A percentile compares a stretch with the other conserved stretches of the same genome.
These are phyloP conservation scores for Oreochromis grahami DNA, from an alignment of 2,797 vertebrate genomes.

Conservation along the genomic window DNA sequence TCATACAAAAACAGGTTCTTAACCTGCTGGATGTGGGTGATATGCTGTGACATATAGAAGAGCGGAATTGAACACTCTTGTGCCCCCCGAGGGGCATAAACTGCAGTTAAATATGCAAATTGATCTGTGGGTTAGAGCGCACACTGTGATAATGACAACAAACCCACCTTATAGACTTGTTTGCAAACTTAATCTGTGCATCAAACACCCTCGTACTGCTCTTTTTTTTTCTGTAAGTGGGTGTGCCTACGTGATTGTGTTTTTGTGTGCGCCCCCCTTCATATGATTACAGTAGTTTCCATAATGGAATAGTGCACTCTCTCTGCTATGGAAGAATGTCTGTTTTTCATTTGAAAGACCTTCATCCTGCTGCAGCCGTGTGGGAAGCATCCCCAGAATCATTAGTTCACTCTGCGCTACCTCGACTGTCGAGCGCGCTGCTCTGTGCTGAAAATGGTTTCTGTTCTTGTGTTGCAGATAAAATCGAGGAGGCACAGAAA, in stretches of 20 bases:
- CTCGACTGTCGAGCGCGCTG: neutral
- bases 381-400: slow-evolving; percentile 52
- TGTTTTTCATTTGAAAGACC: slow-evolving; percentile 56
- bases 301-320: slow-evolving; percentile 35
- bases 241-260: neutral
- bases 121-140: neutral
- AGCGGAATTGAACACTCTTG: neutral
- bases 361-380: slow-evolving; percentile 40
- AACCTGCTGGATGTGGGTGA: slow-evolving; percentile 37
- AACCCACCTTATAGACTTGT: neutral
- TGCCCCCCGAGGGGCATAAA: neutral
- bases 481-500: slow-evolving; percentile 99
- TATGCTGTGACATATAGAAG: neutral
- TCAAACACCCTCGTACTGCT: neutral
- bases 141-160: neutral
- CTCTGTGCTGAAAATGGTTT: slow-evolving; percentile 18
- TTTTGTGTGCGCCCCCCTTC: neutral
- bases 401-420: slow-evolving; percentile 29
- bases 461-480: slow-evolving; percentile 83
- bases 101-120: slow-evolving; percentile 15
- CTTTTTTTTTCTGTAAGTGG: neutral
- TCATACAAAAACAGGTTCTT: slow-evolving; percentile 8
- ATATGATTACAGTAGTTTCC: slow-evolving; percentile 50
- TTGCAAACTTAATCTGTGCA: neutral
- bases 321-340: slow-evolving; percentile 54